These are phyloP conservation scores for Argya squamiceps DNA, from an alignment of 2,797 vertebrate genomes.

Conservation along the genomic window DNA sequence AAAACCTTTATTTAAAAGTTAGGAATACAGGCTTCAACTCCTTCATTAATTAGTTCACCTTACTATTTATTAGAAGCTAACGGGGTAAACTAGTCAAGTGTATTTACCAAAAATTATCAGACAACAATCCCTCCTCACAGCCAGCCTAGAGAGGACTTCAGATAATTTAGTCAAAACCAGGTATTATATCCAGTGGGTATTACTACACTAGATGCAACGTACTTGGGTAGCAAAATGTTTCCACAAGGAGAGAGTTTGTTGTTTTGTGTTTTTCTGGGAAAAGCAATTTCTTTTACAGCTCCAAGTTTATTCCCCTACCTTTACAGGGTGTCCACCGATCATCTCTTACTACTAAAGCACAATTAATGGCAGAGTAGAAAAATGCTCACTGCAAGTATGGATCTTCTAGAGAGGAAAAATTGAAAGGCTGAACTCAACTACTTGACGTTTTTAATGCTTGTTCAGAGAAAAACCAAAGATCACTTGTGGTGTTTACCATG, in stretches of 20 bases:
- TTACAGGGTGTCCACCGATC: background rate
- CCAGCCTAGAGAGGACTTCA: background rate
- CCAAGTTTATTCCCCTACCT: background rate
- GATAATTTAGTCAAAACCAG: background rate
- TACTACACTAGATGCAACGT: background rate
- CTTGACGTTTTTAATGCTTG: background rate
- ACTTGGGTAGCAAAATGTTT: background rate
- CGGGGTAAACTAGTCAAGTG: background rate
- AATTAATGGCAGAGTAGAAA: background rate
- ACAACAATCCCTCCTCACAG: background rate
- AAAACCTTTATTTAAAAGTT: background rate
- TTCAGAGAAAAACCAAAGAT: background rate
- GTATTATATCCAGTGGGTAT: background rate
- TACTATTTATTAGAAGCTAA: background rate
- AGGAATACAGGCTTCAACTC: background rate
- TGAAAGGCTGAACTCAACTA: background rate
- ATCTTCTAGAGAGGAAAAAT: background rate
- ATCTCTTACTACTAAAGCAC: background rate
- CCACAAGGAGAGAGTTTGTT: background rate
- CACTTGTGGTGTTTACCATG: background rate
- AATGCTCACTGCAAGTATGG: background rate
- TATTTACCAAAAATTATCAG: background rate
- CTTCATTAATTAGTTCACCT: background rate
- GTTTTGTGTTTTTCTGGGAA: background rate
- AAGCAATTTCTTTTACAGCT: background rate